A percentile compares a stretch with the other conserved stretches of the same genome.
Evolutionary conservation across 2,113 vertebrate species (phyloP).

Genomic region (Cyanoramphus novaezelandiae): DNA sequence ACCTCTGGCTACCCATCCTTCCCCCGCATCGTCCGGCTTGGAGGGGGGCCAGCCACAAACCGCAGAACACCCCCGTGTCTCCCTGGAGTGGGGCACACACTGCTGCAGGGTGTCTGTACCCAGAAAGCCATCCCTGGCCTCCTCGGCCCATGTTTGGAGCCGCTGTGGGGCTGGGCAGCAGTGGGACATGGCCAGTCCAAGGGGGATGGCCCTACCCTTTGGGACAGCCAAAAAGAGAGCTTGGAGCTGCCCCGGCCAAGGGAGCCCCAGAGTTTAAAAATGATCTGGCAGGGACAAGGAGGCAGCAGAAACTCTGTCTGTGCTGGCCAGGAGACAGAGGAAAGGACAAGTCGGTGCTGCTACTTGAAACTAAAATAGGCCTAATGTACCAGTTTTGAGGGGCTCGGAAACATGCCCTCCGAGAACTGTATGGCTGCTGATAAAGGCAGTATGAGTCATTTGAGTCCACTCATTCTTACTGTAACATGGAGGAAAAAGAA

Average conservation of each 20-base stretch:
- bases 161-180: not conserved
- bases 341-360: not conserved
- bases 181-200: rapidly evolving
- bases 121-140: not conserved
- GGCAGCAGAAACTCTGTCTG: not conserved
- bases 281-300: not conserved
- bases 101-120: not conserved
- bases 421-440: not conserved
- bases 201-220: rapidly evolving
- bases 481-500: not conserved
- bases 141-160: not conserved
- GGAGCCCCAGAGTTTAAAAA: rapidly evolving
- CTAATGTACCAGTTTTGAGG: not conserved
- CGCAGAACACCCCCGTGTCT: rapidly evolving
- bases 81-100: not conserved
- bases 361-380: not conserved
- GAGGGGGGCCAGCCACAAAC: not conserved
- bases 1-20: not conserved
- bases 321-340: not conserved
- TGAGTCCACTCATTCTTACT: not conserved
- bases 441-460: not conserved
- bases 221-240: not conserved
- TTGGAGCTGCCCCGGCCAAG: not conserved
- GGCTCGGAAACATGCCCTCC: not conserved
- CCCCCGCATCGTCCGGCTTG: rapidly evolving